These are phyloP conservation scores for Metopia argyrocephala DNA, from an alignment of 2,888 invertebrate genomes.

Conservation along the genomic window DNA sequence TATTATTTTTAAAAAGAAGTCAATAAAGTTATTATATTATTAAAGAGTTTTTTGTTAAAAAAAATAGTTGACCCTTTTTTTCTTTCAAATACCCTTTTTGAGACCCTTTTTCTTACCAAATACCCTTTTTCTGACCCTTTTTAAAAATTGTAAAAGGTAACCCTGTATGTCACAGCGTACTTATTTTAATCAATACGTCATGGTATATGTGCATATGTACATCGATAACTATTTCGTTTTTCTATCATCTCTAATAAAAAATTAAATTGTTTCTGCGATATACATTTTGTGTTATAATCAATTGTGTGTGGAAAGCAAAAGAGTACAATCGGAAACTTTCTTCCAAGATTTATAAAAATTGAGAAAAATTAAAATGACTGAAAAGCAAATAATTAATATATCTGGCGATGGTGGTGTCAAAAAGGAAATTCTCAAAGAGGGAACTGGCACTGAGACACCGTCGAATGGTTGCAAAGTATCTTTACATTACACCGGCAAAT, in stretches of 20 bases:
- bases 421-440: slow-evolving; percentile 80
- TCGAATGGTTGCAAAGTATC: slow-evolving; percentile 84
- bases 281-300: slow-evolving; percentile 16
- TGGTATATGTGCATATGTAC: too few species aligned
- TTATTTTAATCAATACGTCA: too few species aligned
- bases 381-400: slow-evolving; percentile 71
- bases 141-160: too few species aligned
- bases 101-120: too few species aligned
- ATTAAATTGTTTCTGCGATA: neutral
- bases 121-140: too few species aligned
- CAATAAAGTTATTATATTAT: too few species aligned
- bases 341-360: neutral
- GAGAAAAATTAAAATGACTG: slow-evolving; percentile 12
- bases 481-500: slow-evolving; percentile 94
- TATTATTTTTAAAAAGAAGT: too few species aligned
- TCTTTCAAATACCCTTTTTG: too few species aligned
- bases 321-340: neutral
- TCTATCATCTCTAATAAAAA: slow-evolving; percentile 2
- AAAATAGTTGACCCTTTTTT: too few species aligned
- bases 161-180: too few species aligned
- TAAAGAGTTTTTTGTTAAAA: too few species aligned
- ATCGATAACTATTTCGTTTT: slow-evolving; percentile 3
- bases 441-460: slow-evolving; percentile 86
- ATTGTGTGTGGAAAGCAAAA: slow-evolving; percentile 15
- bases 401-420: slow-evolving; percentile 76